phyloP scores from a whole-genome alignment of 2,797 vertebrate species.

The Synanceia verrucosa region DNA sequence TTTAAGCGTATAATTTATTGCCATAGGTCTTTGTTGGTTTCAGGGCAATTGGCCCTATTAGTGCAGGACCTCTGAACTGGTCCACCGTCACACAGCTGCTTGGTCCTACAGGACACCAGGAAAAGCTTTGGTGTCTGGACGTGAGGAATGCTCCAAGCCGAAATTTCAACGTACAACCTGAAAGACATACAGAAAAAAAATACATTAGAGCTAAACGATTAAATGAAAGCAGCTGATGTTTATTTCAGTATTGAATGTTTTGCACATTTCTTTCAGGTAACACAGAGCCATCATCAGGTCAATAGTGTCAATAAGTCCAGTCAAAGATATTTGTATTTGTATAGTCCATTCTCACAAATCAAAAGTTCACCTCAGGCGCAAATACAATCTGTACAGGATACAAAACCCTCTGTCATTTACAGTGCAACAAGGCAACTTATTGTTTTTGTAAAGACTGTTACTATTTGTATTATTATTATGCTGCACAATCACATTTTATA shows the following conservation, averaged over 20 bases:
- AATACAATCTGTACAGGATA: no score
- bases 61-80: background rate
- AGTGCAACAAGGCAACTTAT: no score
- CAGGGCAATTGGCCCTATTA: background rate
- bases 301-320: no score
- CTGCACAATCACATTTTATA: no score
- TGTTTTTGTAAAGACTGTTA: no score
- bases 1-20: background rate
- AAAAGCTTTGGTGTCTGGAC: background rate
- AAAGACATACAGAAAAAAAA: background rate
- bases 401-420: no score
- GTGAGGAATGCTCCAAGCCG: background rate
- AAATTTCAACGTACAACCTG: constrained; percentile 29
- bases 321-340: no score
- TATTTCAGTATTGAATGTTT: no score
- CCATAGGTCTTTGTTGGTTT: constrained; percentile 8
- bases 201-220: background rate
- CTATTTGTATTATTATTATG: no score
- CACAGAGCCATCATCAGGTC: background rate
- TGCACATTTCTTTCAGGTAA: background rate
- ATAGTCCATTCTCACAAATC: no score
- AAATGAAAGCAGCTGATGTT: no score
- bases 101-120: background rate
- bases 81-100: background rate
- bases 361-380: no score